Conservation (phyloP, 2,113 vertebrate species). For the Podiceps cristatus region DNA sequence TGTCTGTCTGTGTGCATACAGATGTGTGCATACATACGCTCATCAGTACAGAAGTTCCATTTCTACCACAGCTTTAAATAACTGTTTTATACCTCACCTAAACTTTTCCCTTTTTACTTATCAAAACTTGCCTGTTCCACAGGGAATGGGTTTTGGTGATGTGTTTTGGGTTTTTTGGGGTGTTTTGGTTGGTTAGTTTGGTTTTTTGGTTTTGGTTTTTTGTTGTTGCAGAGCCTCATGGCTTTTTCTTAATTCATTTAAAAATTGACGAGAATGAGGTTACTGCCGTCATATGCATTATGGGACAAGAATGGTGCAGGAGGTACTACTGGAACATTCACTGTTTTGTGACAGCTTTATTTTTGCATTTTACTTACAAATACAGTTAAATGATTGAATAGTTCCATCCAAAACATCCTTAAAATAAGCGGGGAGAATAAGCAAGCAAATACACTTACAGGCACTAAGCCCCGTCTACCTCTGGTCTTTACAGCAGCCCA, state of each 20-base stretch:
- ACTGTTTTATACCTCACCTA: neutral
- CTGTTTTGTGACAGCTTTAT: neutral
- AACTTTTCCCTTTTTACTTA: neutral
- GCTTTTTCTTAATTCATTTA: neutral
- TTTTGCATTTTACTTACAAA: neutral
- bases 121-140: neutral
- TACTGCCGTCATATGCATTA: neutral
- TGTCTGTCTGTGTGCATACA: neutral
- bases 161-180: too few relatives aligned
- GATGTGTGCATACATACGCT: too few relatives aligned
- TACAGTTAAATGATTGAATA: neutral
- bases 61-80: neutral
- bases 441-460: neutral
- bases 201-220: neutral
- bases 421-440: neutral
- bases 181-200: neutral
- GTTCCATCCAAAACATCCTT: neutral
- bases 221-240: neutral
- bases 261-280: neutral
- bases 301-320: neutral
- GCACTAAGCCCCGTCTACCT: neutral
- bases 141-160: too few relatives aligned
- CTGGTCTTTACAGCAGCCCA: neutral
- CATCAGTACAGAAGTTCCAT: neutral
- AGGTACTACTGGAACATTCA: neutral